Evolutionary conservation across 2,888 invertebrate species (phyloP), one percentile per base, ranked within the genome.

Genomic region (Lordiphosa fenestrarum): DNA sequence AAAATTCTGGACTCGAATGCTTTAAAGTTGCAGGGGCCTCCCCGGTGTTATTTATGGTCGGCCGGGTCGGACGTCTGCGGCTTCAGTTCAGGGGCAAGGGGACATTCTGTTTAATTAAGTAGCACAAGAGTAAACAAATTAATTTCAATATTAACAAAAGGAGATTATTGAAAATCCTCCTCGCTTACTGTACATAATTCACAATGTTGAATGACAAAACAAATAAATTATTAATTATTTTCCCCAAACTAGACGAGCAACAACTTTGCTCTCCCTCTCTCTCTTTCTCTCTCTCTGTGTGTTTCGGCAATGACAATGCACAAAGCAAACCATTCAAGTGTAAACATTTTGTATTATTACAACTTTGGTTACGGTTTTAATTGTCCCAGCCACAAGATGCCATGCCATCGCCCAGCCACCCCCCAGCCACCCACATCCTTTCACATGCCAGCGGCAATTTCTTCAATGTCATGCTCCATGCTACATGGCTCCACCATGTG

Each of bases 131-230:
- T 83, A 81, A 81, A 81, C 80, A 81, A 81, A 81, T 81, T 84
- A 84, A 81, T 81, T 84, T 84, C 81, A 81, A 84, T 81, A 81
- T 81, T 81, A 81, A 81, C 80, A 81, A 84, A 44, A 84, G 80
- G 83, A 81, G 80, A 83, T 81, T 81, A 81, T 84, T 81, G 80
- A 84, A 84, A 81, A 81, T 81, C 80, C 83, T 44, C 33, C 42
- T 30, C 42, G 25, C 30, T 42, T 6, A 9, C 15, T 9, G 30
- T 73, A 69, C 83, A 83, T 84, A 80, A 81, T 81, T 81, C 83
- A 81, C 80, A 73, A 80, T 83, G 71, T 60, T 68, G 76, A 84
- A 81, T 81, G 80, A 81, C 85, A 81, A 84, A 80, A 81, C 80
- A 81, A 81, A 81, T 81, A 81, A 84, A 80, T 81, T 84, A 84